These are phyloP conservation scores for Cochlearius cochlearius DNA, from an alignment of 2,113 vertebrate species.

Conservation along the genomic window DNA sequence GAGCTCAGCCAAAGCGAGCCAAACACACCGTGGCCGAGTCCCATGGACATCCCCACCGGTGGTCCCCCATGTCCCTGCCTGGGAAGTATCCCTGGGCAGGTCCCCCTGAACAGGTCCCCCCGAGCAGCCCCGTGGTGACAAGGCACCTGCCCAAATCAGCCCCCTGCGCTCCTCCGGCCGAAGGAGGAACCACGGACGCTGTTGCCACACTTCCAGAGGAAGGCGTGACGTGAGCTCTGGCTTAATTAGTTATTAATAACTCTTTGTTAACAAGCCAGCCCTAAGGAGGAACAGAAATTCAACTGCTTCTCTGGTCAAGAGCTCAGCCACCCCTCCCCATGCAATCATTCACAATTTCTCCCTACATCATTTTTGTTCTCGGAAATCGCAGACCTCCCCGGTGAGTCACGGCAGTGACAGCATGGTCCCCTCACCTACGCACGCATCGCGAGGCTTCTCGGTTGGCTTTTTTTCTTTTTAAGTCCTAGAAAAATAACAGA, in stretches of 20 bases:
- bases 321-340: background rate
- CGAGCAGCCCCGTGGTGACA: accelerated
- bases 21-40: accelerated
- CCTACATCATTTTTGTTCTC: background rate
- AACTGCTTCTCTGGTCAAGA: background rate
- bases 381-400: background rate
- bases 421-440: conserved; percentile 22
- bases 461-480: background rate
- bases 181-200: background rate
- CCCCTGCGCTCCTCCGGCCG: accelerated
- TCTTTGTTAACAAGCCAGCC: conserved; percentile 22
- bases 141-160: background rate
- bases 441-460: accelerated
- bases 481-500: conserved; percentile 52
- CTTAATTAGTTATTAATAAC: conserved; percentile 47
- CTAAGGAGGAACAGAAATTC: background rate
- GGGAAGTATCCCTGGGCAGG: accelerated
- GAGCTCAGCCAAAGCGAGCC: background rate
- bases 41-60: accelerated
- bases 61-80: background rate
- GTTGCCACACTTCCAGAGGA: conserved; percentile 21
- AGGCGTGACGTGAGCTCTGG: background rate
- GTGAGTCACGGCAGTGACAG: background rate
- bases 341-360: background rate
- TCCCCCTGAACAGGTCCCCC: no score